Evolutionary conservation across 1,140 invertebrate genomes (phyloP).

Genomic region (Saccostrea cuccullata): DNA sequence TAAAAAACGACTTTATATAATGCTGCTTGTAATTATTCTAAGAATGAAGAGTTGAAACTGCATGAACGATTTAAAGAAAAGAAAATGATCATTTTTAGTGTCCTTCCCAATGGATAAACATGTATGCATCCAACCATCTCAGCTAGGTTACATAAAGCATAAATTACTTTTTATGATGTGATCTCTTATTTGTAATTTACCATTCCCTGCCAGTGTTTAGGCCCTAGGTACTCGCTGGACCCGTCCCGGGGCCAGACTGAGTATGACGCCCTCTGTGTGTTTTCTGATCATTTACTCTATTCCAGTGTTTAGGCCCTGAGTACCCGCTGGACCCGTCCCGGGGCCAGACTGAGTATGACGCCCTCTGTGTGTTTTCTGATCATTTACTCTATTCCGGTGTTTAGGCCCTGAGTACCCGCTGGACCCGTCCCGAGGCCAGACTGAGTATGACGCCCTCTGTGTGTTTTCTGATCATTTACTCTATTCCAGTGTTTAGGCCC

Average conservation of each 20-base stretch:
- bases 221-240: slow-evolving; percentile 58
- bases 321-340: slow-evolving; percentile 57
- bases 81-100: too few species aligned
- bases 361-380: slow-evolving; percentile 55
- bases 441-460: slow-evolving; percentile 58
- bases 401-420: slow-evolving; percentile 62
- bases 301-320: slow-evolving; percentile 62
- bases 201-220: too few species aligned
- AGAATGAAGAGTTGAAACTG: too few species aligned
- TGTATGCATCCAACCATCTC: too few species aligned
- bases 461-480: slow-evolving; percentile 51
- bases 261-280: slow-evolving; percentile 37
- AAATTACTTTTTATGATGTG: too few species aligned
- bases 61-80: too few species aligned
- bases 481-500: slow-evolving; percentile 61
- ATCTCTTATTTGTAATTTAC: too few species aligned
- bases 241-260: slow-evolving; percentile 31
- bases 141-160: too few species aligned
- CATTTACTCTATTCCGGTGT: slow-evolving; percentile 51
- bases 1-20: too few species aligned
- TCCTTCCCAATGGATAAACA: too few species aligned
- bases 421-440: slow-evolving; percentile 40
- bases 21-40: too few species aligned
- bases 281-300: slow-evolving; percentile 26
- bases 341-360: slow-evolving; percentile 57